Conservation (phyloP, 2,888 invertebrate genomes). For the Stenolophus ochropezus region DNA sequence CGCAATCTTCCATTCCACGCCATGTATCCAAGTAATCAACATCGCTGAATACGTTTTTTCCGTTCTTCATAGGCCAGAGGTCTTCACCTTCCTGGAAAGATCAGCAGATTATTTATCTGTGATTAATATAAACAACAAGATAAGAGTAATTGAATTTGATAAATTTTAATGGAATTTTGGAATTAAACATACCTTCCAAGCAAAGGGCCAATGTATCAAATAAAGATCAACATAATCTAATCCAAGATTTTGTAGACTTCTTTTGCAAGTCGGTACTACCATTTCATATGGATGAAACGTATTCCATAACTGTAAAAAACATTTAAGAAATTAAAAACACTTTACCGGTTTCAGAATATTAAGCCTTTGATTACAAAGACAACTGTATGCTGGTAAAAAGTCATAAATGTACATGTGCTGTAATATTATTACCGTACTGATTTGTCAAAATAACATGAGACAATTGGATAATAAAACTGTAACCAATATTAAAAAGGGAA, state of each 20-base stretch:
- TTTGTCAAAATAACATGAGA: too few species aligned
- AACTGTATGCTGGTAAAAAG: too few species aligned
- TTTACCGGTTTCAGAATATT: too few species aligned
- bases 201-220: slow-evolving; percentile 55
- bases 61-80: slow-evolving; percentile 63
- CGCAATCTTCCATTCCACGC: slow-evolving; percentile 81
- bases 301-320: slow-evolving; percentile 50
- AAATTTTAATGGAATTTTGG: background rate
- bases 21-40: slow-evolving; percentile 81
- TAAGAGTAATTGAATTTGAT: background rate
- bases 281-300: slow-evolving; percentile 43
- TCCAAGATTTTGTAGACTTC: slow-evolving; percentile 34
- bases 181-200: slow-evolving; percentile 41
- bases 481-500: too few species aligned
- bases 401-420: too few species aligned
- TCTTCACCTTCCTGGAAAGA: slow-evolving; percentile 52
- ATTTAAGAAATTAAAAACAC: too few species aligned
- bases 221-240: slow-evolving; percentile 50
- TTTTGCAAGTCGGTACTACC: slow-evolving; percentile 43
- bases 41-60: slow-evolving; percentile 72
- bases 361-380: too few species aligned
- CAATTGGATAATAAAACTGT: too few species aligned
- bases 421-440: too few species aligned
- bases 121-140: background rate
- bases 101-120: background rate